Evolutionary conservation across 2,797 vertebrate genomes (phyloP).

Genomic region (Australoheros facetus): DNA sequence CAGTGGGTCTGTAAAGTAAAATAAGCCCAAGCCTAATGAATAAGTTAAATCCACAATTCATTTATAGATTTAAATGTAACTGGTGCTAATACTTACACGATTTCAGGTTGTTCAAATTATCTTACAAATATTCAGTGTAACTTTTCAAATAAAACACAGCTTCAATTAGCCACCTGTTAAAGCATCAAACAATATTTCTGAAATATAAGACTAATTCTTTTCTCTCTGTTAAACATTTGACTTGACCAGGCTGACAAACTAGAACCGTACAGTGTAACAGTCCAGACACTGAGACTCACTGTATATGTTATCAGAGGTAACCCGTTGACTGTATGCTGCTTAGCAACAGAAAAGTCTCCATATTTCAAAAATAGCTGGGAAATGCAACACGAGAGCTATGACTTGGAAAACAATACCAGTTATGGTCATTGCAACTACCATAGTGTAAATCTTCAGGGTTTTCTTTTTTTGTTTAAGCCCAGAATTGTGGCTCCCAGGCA

Average conservation of each 20-base stretch:
- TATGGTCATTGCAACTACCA: background rate
- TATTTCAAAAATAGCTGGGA: conserved; percentile 33
- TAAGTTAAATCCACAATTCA: conserved; percentile 29
- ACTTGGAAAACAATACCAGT: conserved; percentile 27
- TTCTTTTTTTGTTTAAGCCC: background rate
- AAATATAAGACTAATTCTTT: background rate
- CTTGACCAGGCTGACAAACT: background rate
- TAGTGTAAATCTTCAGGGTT: background rate
- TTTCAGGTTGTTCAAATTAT: conserved; percentile 25
- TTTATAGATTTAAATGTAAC: conserved; percentile 29
- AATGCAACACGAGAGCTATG: conserved; percentile 14
- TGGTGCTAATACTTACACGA: conserved; percentile 32
- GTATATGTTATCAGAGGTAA: conserved; percentile 20
- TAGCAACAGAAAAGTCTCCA: conserved; percentile 52
- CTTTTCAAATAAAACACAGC: background rate
- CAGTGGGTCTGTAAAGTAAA: conserved; percentile 22
- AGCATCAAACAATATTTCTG: background rate
- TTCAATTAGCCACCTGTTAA: conserved; percentile 2
- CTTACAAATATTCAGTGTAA: conserved; percentile 4
- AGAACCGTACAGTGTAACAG: background rate
- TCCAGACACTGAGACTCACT: background rate
- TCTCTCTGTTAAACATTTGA: background rate
- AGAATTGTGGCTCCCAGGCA: background rate
- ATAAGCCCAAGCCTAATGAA: conserved; percentile 17
- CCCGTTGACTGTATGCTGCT: conserved; percentile 41